These are phyloP conservation scores for Mamestra brassicae DNA, from an alignment of 2,888 invertebrate species.

Conservation along the genomic window DNA sequence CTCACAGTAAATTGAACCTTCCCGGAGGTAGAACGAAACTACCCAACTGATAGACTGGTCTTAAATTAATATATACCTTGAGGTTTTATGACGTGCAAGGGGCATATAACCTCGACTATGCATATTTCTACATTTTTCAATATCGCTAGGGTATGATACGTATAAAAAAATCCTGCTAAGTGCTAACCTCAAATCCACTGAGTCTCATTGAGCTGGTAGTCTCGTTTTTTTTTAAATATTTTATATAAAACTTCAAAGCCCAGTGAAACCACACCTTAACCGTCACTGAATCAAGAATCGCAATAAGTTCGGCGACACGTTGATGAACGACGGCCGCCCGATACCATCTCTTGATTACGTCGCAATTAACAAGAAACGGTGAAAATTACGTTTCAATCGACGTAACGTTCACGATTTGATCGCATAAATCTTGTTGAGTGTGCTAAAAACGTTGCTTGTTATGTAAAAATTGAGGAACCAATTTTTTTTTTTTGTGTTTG, in stretches of 20 bases:
- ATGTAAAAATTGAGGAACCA: slow-evolving; percentile 11
- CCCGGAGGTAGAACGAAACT: no score
- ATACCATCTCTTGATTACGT: slow-evolving; percentile 45
- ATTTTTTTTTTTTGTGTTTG: slow-evolving; percentile 13
- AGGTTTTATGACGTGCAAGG: no score
- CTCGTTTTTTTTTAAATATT: no score
- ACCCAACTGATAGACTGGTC: no score
- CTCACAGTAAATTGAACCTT: no score
- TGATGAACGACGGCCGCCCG: slow-evolving; percentile 46
- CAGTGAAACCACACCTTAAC: slow-evolving; percentile 34
- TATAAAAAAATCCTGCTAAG: background rate
- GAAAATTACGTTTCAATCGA: slow-evolving; percentile 53
- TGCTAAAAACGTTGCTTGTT: slow-evolving; percentile 18
- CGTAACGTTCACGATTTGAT: slow-evolving; percentile 30
- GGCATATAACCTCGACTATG: no score
- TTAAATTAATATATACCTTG: no score
- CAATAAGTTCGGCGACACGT: slow-evolving; percentile 37
- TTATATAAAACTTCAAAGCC: no score
- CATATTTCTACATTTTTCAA: background rate
- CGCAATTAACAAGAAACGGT: slow-evolving; percentile 51
- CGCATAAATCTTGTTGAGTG: slow-evolving; percentile 37
- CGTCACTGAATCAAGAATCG: slow-evolving; percentile 13
- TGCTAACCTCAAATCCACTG: background rate
- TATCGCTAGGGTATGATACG: background rate
- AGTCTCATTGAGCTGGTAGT: background rate